Base-by-base conservation (phyloP, 2,888 invertebrate genomes). In the Isotomurus palustris region DNA sequence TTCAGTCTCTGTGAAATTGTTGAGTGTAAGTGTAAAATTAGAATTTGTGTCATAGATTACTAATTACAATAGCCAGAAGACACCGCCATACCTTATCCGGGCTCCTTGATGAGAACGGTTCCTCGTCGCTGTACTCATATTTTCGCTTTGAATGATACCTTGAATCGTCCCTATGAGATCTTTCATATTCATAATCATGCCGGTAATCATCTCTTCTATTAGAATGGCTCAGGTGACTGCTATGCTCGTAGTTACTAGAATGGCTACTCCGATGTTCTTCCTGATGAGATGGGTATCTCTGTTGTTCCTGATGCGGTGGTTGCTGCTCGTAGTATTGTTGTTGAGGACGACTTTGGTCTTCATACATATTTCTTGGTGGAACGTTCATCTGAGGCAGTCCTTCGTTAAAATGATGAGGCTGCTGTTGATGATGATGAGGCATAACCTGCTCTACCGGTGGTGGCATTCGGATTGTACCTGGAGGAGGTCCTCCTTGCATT, bases 321-420 rank as follows among this genome's bases (percentile, higher is more conserved):
- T 28, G 53, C 4, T 48, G 56, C 6, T 43, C 49, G 10, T 24
- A 10, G 45, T 54, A 55, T 10, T 35, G 35, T n/a, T 48, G 25
- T 25, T 41, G 50, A 53, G 43, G 36, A n/a, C 41, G 27, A 10
- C 35, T 38, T 17, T 41, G 53, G 4, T 53, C 32, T 22, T 10
- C 25, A 17, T 44, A 49, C 10, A 54, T 38, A 10, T 48, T 17
- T 12, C 47, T 52, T 2, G 25, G 27, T 1, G 22, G 35, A 10
- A 27, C 38, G 21, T 35, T 29, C 56, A 51, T 52, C 25, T 21
- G 44, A n/a, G n/a, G n/a, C n/a, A 19, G 45, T 21, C 17, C 47
- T 47, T 8, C 17, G 35, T 36, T 32, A 47, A 44, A n/a, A 38
- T 6, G 6, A 21, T 19, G 44, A 27, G 14, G 17, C 43, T 32